Conservation (phyloP, 2,888 invertebrate species). For the Andrena praecox region DNA sequence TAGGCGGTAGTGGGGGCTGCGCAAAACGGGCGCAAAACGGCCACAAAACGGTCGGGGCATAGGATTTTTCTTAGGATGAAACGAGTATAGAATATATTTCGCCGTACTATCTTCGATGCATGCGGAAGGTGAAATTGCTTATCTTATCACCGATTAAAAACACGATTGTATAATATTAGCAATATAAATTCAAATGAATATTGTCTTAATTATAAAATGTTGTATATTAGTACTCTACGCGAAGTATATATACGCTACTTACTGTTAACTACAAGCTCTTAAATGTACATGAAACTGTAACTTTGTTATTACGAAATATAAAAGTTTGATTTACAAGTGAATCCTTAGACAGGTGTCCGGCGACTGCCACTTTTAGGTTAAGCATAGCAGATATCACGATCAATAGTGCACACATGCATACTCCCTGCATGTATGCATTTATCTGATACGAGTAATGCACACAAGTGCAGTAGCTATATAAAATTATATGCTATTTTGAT, state of each 20-base stretch:
- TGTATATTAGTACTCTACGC: neutral
- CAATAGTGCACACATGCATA: neutral
- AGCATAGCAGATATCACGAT: constrained; percentile 27
- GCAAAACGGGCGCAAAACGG: too few relatives aligned
- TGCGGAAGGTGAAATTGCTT: constrained; percentile 28
- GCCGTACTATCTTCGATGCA: constrained; percentile 28
- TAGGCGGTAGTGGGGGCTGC: too few relatives aligned
- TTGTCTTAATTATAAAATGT: constrained; percentile 8
- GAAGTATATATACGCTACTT: constrained; percentile 33
- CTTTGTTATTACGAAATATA: neutral
- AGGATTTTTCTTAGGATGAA: too few relatives aligned
- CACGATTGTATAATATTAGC: constrained; percentile 27
- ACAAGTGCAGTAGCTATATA: neutral
- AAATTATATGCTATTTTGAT: neutral
- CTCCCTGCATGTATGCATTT: neutral
- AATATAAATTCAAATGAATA: constrained; percentile 17
- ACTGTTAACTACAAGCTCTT: constrained; percentile 22
- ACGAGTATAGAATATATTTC: constrained; percentile 16
- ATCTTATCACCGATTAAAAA: constrained; percentile 7
- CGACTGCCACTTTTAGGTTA: constrained; percentile 48
- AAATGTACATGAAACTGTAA: constrained; percentile 14
- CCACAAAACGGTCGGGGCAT: too few relatives aligned
- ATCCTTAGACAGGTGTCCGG: constrained; percentile 33
- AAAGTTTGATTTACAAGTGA: constrained; percentile 1
- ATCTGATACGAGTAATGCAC: neutral